A percentile compares a stretch with the other conserved stretches of the same genome.
phyloP scores from a whole-genome alignment of 1,140 invertebrate genomes.

The Antheraea mylitta region DNA sequence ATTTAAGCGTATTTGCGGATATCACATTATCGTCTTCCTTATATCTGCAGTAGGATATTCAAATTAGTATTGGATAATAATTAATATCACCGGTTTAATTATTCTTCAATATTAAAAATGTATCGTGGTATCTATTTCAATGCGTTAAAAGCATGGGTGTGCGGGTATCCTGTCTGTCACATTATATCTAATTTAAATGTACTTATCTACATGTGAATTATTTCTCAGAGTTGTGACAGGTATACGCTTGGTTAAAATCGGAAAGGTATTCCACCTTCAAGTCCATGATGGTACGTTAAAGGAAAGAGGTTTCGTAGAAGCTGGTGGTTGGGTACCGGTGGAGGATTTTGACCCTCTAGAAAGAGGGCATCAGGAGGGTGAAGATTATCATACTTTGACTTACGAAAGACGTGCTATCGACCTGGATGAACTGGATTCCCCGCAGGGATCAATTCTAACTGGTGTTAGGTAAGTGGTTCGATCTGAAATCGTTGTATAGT shows the following conservation, averaged over 20 bases:
- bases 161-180: conserved; percentile 36
- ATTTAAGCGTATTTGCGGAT: too few species aligned
- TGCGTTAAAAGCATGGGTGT: conserved; percentile 59
- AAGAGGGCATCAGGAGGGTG: conserved; percentile 74
- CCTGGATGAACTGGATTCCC: conserved; percentile 86
- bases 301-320: conserved; percentile 83
- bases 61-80: too few species aligned
- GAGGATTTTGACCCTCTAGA: conserved; percentile 72
- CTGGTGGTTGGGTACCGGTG: conserved; percentile 83
- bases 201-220: neutral
- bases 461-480: conserved; percentile 44
- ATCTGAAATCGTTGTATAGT: too few species aligned
- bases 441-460: conserved; percentile 82
- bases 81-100: too few species aligned
- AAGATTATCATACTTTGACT: conserved; percentile 77
- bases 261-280: conserved; percentile 89
- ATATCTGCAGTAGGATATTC: too few species aligned
- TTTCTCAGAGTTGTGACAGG: conserved; percentile 88
- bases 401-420: conserved; percentile 86
- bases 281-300: conserved; percentile 87
- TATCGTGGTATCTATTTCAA: neutral
- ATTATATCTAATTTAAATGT: too few species aligned
- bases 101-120: too few species aligned
- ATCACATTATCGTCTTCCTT: too few species aligned
- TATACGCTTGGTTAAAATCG: conserved; percentile 84